phyloP scores from a whole-genome alignment of 2,888 invertebrate species.

The Cryptops parisi region DNA sequence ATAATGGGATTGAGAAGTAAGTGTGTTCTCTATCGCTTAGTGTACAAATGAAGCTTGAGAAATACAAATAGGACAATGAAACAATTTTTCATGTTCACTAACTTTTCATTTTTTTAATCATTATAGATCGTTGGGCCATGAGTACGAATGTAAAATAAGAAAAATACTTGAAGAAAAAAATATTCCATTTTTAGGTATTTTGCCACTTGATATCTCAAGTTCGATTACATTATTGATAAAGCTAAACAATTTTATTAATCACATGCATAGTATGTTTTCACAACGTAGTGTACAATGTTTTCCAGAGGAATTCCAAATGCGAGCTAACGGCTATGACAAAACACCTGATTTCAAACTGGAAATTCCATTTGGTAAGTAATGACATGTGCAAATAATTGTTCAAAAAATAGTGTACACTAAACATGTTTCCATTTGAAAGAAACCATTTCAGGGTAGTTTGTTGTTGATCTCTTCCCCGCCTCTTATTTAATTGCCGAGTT shows the following conservation, averaged over 20 bases:
- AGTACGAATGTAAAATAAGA: slow-evolving; percentile 65
- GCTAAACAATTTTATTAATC: too few species aligned
- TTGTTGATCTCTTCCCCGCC: too few species aligned
- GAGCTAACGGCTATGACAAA: slow-evolving; percentile 77
- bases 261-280: too few species aligned
- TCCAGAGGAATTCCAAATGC: slow-evolving; percentile 60
- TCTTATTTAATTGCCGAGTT: too few species aligned
- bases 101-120: neutral
- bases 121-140: slow-evolving; percentile 57
- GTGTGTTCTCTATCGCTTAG: too few species aligned
- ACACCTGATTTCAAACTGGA: slow-evolving; percentile 87
- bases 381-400: neutral
- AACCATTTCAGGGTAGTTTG: too few species aligned
- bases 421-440: too few species aligned
- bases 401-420: neutral
- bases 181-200: slow-evolving; percentile 36
- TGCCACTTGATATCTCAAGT: neutral
- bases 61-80: too few species aligned
- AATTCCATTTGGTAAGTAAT: slow-evolving; percentile 49
- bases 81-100: too few species aligned
- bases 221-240: too few species aligned
- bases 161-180: slow-evolving; percentile 43
- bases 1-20: too few species aligned
- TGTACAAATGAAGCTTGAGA: too few species aligned
- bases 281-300: slow-evolving; percentile 29